Conservation (phyloP, 2,888 invertebrate genomes). For the Lutraria lutraria region DNA sequence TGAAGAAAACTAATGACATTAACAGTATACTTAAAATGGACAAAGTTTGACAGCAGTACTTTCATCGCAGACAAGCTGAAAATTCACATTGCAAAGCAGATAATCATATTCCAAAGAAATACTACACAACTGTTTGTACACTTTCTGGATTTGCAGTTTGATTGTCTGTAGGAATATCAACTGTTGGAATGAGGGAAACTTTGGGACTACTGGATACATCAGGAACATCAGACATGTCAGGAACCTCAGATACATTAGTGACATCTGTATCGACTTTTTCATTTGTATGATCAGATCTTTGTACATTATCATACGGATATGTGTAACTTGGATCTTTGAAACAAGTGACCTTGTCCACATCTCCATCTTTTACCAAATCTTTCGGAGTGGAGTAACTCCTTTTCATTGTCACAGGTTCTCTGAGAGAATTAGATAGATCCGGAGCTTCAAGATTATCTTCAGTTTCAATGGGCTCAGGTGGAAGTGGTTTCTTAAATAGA, state of each 20-base stretch:
- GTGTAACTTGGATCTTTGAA: slow-evolving; percentile 37
- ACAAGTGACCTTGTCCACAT: neutral
- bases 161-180: neutral
- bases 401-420: slow-evolving; percentile 42
- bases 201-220: neutral
- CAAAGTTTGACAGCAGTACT: neutral
- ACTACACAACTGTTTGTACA: neutral
- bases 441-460: neutral
- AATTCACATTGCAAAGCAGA: neutral
- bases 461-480: neutral
- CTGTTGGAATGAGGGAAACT: neutral
- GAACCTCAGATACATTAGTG: neutral
- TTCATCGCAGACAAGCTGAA: neutral
- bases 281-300: slow-evolving; percentile 20
- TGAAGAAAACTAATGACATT: too few relatives aligned
- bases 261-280: too few relatives aligned
- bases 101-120: neutral
- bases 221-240: neutral
- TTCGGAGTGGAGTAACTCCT: slow-evolving; percentile 46
- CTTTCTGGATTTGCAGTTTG: neutral
- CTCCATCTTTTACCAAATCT: slow-evolving; percentile 12
- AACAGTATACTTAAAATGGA: neutral
- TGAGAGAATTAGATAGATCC: neutral
- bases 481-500: neutral
- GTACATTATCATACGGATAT: slow-evolving; percentile 37